Base-by-base conservation (phyloP, 2,888 invertebrate species). In the Dichetophora obliterata region DNA sequence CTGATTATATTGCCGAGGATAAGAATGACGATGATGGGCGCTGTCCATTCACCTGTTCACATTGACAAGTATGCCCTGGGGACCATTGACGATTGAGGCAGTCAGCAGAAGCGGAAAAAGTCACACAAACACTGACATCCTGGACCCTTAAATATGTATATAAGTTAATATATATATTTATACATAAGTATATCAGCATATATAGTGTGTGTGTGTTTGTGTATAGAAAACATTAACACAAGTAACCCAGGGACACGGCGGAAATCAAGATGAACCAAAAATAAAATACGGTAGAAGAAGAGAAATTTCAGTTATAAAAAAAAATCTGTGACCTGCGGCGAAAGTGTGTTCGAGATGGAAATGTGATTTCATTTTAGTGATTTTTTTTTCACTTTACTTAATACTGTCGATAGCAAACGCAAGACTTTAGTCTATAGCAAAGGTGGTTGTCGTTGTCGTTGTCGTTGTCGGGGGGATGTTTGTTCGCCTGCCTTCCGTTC, bases 11-110 rank as follows among this genome's bases (percentile, higher is more conserved):
- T 43, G 43, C 16, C 22, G 43, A 37, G 34, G 22, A 66, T 43
- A 43, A 37, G 66, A 66, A 50, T 68, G 50, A 50, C 14, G 68
- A 24, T 50, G 70, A 70, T 70, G 70, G 70, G 24, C 70, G 50
- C 61, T 24, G 50, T 63, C 43, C 72, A 48, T 48, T 61, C 59
- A 59, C 48, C 72, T 71, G 57, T 57, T 71, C 27, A 31, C 48
- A 69, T 48, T 50, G 50, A 22, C 68, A 24, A 22, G n/a, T 19
- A 24, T 48, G 24, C 68, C 27, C 68, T 50, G 50, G 68, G 68
- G 48, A 59, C 3, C 24, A 8, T 27, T 22, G 54, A 19, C 11
- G 11, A 27, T 22, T 54, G 37, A 16, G 65, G 37, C 27, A 65
- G 65, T 19, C 27, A 65, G 16, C 34, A 65, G 19, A 16, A 31